Percentiles rank a stretch among this genome's conserved stretches.
Evolutionary conservation across 2,888 invertebrate genomes (phyloP).

Genomic region (Zele albiditarsus): DNA sequence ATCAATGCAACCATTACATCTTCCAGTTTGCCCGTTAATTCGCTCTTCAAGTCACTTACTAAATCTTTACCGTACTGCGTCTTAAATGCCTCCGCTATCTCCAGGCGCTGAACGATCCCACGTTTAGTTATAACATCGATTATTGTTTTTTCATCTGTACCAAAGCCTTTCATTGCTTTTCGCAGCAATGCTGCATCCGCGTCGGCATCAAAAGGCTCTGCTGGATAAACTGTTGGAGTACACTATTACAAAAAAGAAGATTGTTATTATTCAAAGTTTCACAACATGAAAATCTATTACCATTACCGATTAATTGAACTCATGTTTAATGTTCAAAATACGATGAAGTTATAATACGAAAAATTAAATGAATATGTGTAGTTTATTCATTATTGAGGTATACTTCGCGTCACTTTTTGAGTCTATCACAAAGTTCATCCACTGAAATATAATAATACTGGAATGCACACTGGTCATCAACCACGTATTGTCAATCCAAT

Average conservation of each 20-base stretch:
- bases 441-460: too few relatives aligned
- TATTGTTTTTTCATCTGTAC: slow-evolving; percentile 93
- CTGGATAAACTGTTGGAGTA: slow-evolving; percentile 90
- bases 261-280: neutral
- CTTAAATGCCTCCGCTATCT: slow-evolving; percentile 93
- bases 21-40: slow-evolving; percentile 91
- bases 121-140: slow-evolving; percentile 91
- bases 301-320: neutral
- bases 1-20: slow-evolving; percentile 92
- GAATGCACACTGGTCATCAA: too few relatives aligned
- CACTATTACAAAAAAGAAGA: slow-evolving; percentile 75
- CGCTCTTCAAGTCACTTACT: slow-evolving; percentile 89
- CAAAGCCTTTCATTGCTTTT: slow-evolving; percentile 95
- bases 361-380: too few relatives aligned
- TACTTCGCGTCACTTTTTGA: too few relatives aligned
- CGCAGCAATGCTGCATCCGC: slow-evolving; percentile 88
- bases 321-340: neutral
- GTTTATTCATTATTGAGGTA: too few relatives aligned
- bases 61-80: slow-evolving; percentile 90
- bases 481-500: too few relatives aligned
- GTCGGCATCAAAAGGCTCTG: slow-evolving; percentile 88
- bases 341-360: too few relatives aligned
- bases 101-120: slow-evolving; percentile 91
- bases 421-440: too few relatives aligned
- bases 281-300: neutral